These are phyloP conservation scores for Hyperopisus bebe DNA, from an alignment of 2,113 vertebrate species.

Conservation along the genomic window DNA sequence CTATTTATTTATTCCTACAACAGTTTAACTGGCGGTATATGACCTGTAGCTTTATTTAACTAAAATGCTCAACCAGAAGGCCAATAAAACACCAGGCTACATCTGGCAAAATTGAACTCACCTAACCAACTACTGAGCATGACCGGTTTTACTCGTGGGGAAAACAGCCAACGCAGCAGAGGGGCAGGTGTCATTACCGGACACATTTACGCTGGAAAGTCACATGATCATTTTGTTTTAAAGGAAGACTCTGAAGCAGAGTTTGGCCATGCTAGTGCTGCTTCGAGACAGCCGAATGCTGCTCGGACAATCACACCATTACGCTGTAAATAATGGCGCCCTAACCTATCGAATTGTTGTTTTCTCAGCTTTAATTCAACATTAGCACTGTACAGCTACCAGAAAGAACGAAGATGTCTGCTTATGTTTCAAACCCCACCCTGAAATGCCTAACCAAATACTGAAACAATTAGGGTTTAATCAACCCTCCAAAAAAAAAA, in stretches of 20 bases:
- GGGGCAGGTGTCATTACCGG: neutral
- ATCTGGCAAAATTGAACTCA: neutral
- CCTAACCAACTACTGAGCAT: neutral
- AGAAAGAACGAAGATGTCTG: conserved; percentile 34
- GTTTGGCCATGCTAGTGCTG: neutral
- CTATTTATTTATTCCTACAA: neutral
- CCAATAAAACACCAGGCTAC: neutral
- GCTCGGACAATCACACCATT: neutral
- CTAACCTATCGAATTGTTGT: conserved; percentile 2
- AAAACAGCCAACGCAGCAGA: neutral
- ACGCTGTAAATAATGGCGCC: neutral
- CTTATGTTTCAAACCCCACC: conserved; percentile 28
- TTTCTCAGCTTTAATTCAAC: conserved; percentile 45
- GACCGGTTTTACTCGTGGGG: neutral
- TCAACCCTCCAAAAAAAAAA: conserved; percentile 21
- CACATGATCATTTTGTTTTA: neutral
- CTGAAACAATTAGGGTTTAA: conserved; percentile 40
- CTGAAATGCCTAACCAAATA: conserved; percentile 31
- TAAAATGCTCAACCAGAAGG: neutral
- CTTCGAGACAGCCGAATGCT: neutral
- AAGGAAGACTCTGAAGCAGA: neutral
- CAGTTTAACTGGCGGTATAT: neutral
- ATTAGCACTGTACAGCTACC: conserved; percentile 46
- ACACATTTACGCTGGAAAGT: neutral
- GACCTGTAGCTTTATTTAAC: neutral